Conservation (phyloP, 2,797 vertebrate genomes). For the Salmo trutta region DNA sequence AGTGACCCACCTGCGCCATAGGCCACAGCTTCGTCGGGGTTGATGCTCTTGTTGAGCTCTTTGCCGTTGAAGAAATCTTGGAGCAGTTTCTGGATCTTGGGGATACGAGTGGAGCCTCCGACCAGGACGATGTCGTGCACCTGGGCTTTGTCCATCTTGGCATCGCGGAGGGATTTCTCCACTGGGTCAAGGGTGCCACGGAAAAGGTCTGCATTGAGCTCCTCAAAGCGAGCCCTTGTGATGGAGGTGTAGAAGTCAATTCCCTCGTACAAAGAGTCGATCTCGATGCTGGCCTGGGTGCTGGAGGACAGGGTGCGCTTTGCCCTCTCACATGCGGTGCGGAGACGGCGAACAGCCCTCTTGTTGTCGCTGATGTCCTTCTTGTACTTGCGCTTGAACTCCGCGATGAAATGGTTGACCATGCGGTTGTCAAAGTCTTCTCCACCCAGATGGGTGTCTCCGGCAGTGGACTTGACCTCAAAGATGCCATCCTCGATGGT, state of each 20-base stretch:
- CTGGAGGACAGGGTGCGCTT: constrained; percentile 83
- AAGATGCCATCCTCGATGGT: constrained; percentile 89
- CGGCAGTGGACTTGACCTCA: constrained; percentile 86
- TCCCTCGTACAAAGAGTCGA: constrained; percentile 85
- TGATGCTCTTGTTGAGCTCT: constrained; percentile 89
- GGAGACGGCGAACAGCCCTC: constrained; percentile 82
- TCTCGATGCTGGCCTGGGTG: constrained; percentile 83
- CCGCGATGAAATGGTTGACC: constrained; percentile 85
- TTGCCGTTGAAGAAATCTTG: constrained; percentile 88
- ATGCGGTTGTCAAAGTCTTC: constrained; percentile 87
- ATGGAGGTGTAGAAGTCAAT: constrained; percentile 90
- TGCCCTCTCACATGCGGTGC: constrained; percentile 81
- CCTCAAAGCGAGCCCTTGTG: constrained; percentile 88
- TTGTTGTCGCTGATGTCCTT: constrained; percentile 89
- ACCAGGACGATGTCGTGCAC: constrained; percentile 88
- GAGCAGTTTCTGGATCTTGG: constrained; percentile 86
- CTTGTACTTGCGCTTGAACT: constrained; percentile 88
- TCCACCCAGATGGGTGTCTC: constrained; percentile 85
- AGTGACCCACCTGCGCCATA: constrained; percentile 80
- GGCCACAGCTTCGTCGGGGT: constrained; percentile 88
- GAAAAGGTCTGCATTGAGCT: constrained; percentile 87
- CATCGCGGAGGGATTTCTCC: constrained; percentile 84
- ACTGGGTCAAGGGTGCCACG: constrained; percentile 86
- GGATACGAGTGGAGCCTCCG: constrained; percentile 86
- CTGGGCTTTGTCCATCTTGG: constrained; percentile 84